Evolutionary conservation across 2,888 invertebrate species (phyloP), one percentile per base, ranked within the genome.

Genomic region (Latrodectus elegans): DNA sequence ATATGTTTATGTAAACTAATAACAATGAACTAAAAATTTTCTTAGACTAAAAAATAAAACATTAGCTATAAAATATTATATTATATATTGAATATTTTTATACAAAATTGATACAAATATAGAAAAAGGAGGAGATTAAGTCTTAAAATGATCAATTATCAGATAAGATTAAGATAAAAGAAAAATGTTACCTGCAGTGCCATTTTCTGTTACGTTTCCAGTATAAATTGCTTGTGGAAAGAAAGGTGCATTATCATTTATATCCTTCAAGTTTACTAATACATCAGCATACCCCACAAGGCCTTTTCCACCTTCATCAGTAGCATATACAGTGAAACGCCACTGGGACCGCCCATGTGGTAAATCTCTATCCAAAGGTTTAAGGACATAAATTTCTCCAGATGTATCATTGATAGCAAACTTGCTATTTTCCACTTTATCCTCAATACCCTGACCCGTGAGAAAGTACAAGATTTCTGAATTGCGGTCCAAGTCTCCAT

Each of bases 241-340:
- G 68, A 91, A 90, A 0, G 93, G 93, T 3, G 90, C 90, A 89
- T 93, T 93, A 90, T 93, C 93, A 93, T 99, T 99, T 92, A 99
- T 97, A 92, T 98, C 99, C 93, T 97, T 97, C 80, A 98, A 95
- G 93, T 97, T 97, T 89, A 99, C 97, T 94, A 98, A 97, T 65
- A 99, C 98, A 93, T 98, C 97, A 88, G 98, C 97, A 92, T 98
- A 98, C 87, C 98, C 98, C 73, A 98, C 97, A 60, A 98, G 94
- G 84, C 97, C 97, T 93, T 97, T 97, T 80, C 97, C 97, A 53
- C 97, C 97, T 93, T 97, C 97, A 91, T 97, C 97, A 93, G 97
- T 97, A 74, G 97, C 97, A 92, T 97, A 97, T 15, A 97, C 97
- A 3, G 97, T 97, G 92, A 97, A 97, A 90, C 97, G 94, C 97